These are phyloP conservation scores for Eumacrocentrus americanus DNA, from an alignment of 2,888 invertebrate species.

Conservation along the genomic window DNA sequence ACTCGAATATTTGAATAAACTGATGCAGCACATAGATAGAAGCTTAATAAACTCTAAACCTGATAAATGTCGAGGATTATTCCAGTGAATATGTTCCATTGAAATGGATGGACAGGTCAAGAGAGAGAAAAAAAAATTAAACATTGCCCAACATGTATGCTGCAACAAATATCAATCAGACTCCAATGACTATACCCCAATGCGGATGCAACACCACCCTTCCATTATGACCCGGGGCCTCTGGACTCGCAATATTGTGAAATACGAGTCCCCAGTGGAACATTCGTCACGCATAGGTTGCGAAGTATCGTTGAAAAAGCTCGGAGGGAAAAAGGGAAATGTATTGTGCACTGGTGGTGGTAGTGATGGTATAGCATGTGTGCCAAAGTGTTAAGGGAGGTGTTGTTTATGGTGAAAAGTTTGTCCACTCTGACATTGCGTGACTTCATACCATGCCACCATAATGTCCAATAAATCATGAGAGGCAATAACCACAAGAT, in stretches of 20 bases:
- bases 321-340: slow-evolving; percentile 33
- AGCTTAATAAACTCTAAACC: too few species aligned
- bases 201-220: slow-evolving; percentile 13
- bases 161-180: slow-evolving; percentile 38
- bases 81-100: too few species aligned
- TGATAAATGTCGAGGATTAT: too few species aligned
- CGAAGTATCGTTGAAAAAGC: slow-evolving; percentile 24
- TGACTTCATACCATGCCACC: not conserved
- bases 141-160: not conserved
- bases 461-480: slow-evolving; percentile 11
- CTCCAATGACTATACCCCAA: slow-evolving; percentile 30
- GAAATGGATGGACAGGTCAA: too few species aligned
- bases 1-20: too few species aligned
- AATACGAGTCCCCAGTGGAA: slow-evolving; percentile 53
- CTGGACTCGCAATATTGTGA: slow-evolving; percentile 43
- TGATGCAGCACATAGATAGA: too few species aligned
- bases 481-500: not conserved
- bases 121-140: slow-evolving; percentile 14
- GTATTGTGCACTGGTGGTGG: slow-evolving; percentile 36
- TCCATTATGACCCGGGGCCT: slow-evolving; percentile 24
- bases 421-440: slow-evolving; percentile 11
- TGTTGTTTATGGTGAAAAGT: slow-evolving; percentile 50
- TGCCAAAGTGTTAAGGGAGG: slow-evolving; percentile 30
- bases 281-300: slow-evolving; percentile 45
- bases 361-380: not conserved